Evolutionary conservation across 1,140 invertebrate genomes (phyloP), one percentile per base, ranked within the genome.

Genomic region (Eubasilissa regina): DNA sequence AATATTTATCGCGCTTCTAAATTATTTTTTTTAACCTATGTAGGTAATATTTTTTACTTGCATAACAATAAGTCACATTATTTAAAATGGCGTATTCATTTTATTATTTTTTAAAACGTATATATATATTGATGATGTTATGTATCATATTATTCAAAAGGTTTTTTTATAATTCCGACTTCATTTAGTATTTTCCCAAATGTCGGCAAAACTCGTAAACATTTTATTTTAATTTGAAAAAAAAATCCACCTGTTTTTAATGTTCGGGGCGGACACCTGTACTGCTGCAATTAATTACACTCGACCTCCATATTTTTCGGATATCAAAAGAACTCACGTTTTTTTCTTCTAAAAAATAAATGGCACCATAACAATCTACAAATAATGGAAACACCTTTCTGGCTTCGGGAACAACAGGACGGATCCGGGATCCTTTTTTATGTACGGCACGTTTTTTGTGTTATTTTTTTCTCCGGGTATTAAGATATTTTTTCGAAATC

Each of bases 361-460:
- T 77, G 76, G 64, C 76, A 77, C 76, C 62, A 70, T 48, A 68
- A 77, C 76, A 77, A 68, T 45, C 25, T 77, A 77, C 76, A 77
- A 77, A 77, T 77, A 77, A 77, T 70, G 64, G 64, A 58, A 68
- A 77, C 76, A 77, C 76, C 76, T 77, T 77, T 70, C 43, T 56
- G 64, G 76, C 44, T 47, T 62, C 47, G 56, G 56, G 58, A 17
- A n/a, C 6, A 73, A 43, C 17, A 73, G 12, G 55, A 56, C 10
- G 48, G 68, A 35, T 73, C 13, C 19, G 66, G 45, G 47, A 44
- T 44, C 62, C 62, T 64, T 70, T 70, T 70, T 70, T 48, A 70
- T 70, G 48, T 19, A 70, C 35, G 62, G 44, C 44, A 64, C 66
- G 43, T 70, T 70, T 70, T 66, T 48, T 70, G 25, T 48, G 43